Percentiles rank a stretch among this genome's conserved stretches.
These are phyloP conservation scores for Leptinotarsa defecta DNA, from an alignment of 1,140 invertebrate species.

Conservation along the genomic window DNA sequence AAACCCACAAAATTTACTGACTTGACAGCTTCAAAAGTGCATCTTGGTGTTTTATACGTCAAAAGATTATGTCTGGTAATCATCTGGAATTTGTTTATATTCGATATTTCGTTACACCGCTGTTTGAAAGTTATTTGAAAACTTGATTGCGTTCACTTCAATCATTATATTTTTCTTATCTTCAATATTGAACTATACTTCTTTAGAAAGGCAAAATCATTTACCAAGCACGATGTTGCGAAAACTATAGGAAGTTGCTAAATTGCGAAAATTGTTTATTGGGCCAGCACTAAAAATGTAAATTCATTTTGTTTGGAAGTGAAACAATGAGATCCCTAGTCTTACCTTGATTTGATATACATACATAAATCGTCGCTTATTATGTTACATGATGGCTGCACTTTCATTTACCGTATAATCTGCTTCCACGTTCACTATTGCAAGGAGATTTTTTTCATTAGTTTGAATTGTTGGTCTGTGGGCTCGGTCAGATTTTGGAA, in stretches of 20 bases:
- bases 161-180: too few relatives aligned
- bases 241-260: conserved; percentile 1
- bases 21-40: too few relatives aligned
- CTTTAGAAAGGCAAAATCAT: neutral
- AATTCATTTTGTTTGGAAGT: neutral
- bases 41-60: too few relatives aligned
- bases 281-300: conserved; percentile 7
- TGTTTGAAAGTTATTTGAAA: too few relatives aligned
- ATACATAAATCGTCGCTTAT: neutral
- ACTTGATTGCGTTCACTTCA: too few relatives aligned
- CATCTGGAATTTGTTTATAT: too few relatives aligned
- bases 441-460: conserved; percentile 1
- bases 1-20: too few relatives aligned
- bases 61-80: too few relatives aligned
- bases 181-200: too few relatives aligned
- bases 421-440: conserved; percentile 20
- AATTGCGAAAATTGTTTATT: conserved; percentile 18
- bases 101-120: too few relatives aligned
- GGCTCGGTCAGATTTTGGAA: neutral
- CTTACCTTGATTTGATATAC: neutral
- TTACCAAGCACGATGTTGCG: neutral
- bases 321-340: conserved; percentile 16
- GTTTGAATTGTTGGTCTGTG: neutral
- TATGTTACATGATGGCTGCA: conserved; percentile 17
- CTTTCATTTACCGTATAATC: conserved; percentile 16